Conservation (phyloP, 2,797 vertebrate genomes). For the Phrynocephalus guinanensis region DNA sequence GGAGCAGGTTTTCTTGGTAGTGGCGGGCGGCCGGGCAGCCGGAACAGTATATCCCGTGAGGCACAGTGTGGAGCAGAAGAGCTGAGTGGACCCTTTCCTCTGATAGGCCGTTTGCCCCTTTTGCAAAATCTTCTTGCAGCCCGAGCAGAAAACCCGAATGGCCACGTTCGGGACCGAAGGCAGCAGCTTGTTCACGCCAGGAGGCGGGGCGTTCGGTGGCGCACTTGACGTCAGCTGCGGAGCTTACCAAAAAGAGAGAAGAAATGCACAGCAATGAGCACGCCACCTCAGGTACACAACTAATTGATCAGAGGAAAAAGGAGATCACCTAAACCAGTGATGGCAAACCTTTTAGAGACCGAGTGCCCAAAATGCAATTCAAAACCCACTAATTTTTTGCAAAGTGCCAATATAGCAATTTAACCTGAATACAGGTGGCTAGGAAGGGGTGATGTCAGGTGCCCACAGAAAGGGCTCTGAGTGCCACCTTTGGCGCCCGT, state of each 20-base stretch:
- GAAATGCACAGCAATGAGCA: not conserved
- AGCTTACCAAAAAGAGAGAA: constrained; percentile 69
- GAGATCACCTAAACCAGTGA: no score
- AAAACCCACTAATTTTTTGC: no score
- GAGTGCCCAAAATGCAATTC: no score
- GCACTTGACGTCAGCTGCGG: constrained; percentile 83
- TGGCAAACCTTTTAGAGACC: no score
- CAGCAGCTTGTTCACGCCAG: constrained; percentile 84
- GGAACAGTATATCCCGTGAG: constrained; percentile 93
- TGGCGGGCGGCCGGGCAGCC: constrained; percentile 75
- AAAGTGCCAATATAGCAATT: no score
- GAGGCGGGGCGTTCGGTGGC: constrained; percentile 79
- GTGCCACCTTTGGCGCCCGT: no score
- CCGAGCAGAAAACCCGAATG: constrained; percentile 88
- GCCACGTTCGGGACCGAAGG: constrained; percentile 79
- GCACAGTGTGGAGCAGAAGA: constrained; percentile 96
- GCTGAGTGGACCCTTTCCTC: constrained; percentile 92
- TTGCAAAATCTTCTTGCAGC: constrained; percentile 91
- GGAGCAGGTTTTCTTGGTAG: constrained; percentile 85
- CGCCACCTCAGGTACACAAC: not conserved
- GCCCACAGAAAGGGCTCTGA: no score
- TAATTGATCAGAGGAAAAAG: not conserved
- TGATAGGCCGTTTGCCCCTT: constrained; percentile 98
- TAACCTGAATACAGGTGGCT: no score
- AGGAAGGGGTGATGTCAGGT: no score